These are phyloP conservation scores for Trichopoda pennipes DNA, from an alignment of 2,888 invertebrate genomes.

Conservation along the genomic window DNA sequence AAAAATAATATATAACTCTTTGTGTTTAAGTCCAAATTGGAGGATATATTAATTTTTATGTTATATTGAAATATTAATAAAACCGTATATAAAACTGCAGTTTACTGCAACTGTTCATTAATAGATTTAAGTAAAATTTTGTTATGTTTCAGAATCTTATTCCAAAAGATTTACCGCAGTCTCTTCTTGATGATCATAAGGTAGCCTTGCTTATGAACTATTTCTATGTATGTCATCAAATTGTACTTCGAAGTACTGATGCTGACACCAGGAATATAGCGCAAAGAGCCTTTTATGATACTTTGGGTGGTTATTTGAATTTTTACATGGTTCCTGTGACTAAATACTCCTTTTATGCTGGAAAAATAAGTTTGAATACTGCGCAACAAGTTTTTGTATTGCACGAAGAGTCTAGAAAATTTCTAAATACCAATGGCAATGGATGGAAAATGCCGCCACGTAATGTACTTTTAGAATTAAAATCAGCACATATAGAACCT, in stretches of 20 bases:
- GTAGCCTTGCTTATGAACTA: slow-evolving; percentile 76
- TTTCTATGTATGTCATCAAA: slow-evolving; percentile 76
- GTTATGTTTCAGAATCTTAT: slow-evolving; percentile 73
- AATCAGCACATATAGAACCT: slow-evolving; percentile 71
- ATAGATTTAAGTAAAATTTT: too few relatives aligned
- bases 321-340: slow-evolving; percentile 76
- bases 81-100: too few relatives aligned
- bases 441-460: slow-evolving; percentile 75
- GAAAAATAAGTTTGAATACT: slow-evolving; percentile 74
- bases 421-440: slow-evolving; percentile 80
- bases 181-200: slow-evolving; percentile 74
- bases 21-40: too few relatives aligned
- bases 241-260: slow-evolving; percentile 73
- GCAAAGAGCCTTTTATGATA: slow-evolving; percentile 78
- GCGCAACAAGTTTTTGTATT: slow-evolving; percentile 74
- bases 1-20: too few relatives aligned
- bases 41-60: too few relatives aligned
- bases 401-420: slow-evolving; percentile 74
- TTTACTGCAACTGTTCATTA: too few relatives aligned
- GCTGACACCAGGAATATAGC: slow-evolving; percentile 69
- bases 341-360: slow-evolving; percentile 79
- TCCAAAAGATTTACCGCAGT: slow-evolving; percentile 75
- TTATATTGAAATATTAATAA: too few relatives aligned
- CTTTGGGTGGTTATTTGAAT: slow-evolving; percentile 78
- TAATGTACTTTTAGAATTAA: slow-evolving; percentile 72